Evolutionary conservation across 2,113 vertebrate species (phyloP), one percentile per base, ranked within the genome.

Genomic region (Muntiacus muntjak): DNA sequence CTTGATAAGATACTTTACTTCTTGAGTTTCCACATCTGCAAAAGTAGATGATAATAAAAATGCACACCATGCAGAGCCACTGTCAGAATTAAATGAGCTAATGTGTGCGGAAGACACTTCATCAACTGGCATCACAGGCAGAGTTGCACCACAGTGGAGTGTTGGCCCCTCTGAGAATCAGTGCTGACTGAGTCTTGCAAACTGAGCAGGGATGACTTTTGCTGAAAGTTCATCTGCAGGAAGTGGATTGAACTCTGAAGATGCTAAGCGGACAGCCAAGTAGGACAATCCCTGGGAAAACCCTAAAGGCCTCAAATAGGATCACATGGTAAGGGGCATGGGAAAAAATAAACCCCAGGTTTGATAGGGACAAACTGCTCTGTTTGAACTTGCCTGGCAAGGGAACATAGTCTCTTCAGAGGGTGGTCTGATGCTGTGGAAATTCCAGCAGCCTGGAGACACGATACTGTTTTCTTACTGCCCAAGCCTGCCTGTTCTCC

Each of bases 361-460:
- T 79, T 64, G n/a, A 13, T n/a, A 21, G 16, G 16, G 40, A 45
- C 50, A 55, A 78, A 30, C 14, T 79, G 91, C 25, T 94, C n/a
- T 79, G 84, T 50, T 71, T 74, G 19, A 11, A 85, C 45, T 57
- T 93, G 71, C 78, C 45, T 89, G 89, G 43, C 71, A 57, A 83
- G 5, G 40, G 45, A 71, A 50, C 12, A 3, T 52, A 60, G 76
- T 78, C 45, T 96, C 26, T 91, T 58, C 47, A 90, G 71, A 81
- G 13, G 81, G 87, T 90, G 84, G 82, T 57, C 84, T 86, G 43
- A 57, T 74, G 74, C 54, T 79, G 74, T 74, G 47, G 71, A 64
- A 62, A 93, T 94, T 91, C 91, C 88, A 94, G 81, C 64, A 94
- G 90, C 85, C 64, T 94, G 58, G 91, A 97, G 95, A 87, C 78